phyloP scores from a whole-genome alignment of 2,113 vertebrate genomes.

The Hyperoodon ampullatus region DNA sequence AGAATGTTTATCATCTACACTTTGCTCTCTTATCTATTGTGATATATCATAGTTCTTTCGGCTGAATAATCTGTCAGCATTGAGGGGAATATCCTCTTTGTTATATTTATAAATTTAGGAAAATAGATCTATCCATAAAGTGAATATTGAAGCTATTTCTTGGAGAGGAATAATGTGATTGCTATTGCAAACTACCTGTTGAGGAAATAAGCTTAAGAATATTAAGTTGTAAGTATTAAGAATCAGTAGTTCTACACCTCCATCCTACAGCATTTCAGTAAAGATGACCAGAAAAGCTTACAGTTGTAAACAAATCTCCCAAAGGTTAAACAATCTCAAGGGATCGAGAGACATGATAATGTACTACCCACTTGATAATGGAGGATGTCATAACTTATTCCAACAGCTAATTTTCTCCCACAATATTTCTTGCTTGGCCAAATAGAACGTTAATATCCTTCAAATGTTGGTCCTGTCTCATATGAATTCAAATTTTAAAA shows the following conservation, averaged over 20 bases:
- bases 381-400: slow-evolving; percentile 46
- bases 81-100: slow-evolving; percentile 41
- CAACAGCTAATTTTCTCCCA: slow-evolving; percentile 10
- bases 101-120: slow-evolving; percentile 20
- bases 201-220: not conserved
- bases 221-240: not conserved
- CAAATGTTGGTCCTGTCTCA: slow-evolving; percentile 31
- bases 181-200: slow-evolving; percentile 38
- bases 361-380: slow-evolving; percentile 22
- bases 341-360: slow-evolving; percentile 14
- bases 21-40: not conserved
- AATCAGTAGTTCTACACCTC: slow-evolving; percentile 7
- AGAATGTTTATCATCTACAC: slow-evolving; percentile 1
- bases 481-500: slow-evolving; percentile 50
- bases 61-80: not conserved
- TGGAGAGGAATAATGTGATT: not conserved
- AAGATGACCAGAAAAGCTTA: slow-evolving; percentile 24
- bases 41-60: not conserved
- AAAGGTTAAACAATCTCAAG: slow-evolving; percentile 7
- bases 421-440: slow-evolving; percentile 57
- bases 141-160: slow-evolving; percentile 46
- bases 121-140: slow-evolving; percentile 38
- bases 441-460: slow-evolving; percentile 59
- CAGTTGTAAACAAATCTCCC: slow-evolving; percentile 24
- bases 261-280: slow-evolving; percentile 51